Evolutionary conservation across 2,888 invertebrate species (phyloP).

Genomic region (Tetranychus truncatus): DNA sequence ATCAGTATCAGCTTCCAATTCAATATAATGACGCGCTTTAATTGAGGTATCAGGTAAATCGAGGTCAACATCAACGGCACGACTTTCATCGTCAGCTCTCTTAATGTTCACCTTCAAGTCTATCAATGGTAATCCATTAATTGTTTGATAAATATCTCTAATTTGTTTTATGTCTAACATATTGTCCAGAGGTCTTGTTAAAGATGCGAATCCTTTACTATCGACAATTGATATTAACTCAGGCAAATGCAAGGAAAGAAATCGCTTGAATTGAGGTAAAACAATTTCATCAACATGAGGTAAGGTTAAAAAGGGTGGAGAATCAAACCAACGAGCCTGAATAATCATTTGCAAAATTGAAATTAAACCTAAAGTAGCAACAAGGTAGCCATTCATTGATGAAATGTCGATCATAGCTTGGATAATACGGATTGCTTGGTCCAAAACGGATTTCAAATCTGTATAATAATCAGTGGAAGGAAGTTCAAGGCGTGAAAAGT

Average conservation of each 20-base stretch:
- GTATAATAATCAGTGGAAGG: conserved; percentile 58
- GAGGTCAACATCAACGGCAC: neutral
- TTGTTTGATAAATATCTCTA: neutral
- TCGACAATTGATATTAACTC: neutral
- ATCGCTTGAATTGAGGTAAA: conserved; percentile 23
- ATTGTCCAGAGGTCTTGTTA: neutral
- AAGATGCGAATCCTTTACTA: neutral
- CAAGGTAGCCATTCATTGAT: conserved; percentile 74
- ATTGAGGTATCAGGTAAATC: neutral
- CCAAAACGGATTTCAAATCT: conserved; percentile 86
- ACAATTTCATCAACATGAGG: conserved; percentile 50
- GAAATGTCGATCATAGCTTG: conserved; percentile 90
- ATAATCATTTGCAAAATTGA: conserved; percentile 62
- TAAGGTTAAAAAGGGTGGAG: conserved; percentile 48
- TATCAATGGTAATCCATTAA: neutral
- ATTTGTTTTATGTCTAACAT: neutral
- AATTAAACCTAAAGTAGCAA: conserved; percentile 55
- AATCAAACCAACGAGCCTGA: conserved; percentile 66
- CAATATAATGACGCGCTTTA: conserved; percentile 37
- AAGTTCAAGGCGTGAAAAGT: neutral
- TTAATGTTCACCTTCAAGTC: neutral
- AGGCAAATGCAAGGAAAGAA: neutral
- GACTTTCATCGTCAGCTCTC: neutral
- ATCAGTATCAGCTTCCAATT: conserved; percentile 50
- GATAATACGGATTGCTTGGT: conserved; percentile 81